Evolutionary conservation across 2,797 vertebrate genomes (phyloP).

Genomic region (Eulemur coronatus): DNA sequence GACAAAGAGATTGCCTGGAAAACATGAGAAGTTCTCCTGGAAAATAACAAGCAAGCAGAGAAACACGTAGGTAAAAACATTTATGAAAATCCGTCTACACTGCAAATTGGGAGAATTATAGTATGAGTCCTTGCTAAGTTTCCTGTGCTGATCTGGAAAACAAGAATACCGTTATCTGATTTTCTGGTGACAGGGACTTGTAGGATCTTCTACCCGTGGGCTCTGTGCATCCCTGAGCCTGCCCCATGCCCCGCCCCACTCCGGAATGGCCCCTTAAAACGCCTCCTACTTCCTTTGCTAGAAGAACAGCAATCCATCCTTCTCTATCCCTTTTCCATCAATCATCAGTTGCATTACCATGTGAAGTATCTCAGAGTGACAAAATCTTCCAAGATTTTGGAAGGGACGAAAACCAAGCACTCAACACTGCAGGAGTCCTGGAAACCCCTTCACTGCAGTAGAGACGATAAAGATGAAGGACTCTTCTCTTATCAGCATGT

Average conservation of each 20-base stretch:
- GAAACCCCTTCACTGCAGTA: background rate
- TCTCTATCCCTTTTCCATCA: background rate
- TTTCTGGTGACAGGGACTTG: background rate
- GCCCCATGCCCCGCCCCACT: rapidly evolving
- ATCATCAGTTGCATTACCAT: background rate
- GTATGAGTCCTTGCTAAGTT: background rate
- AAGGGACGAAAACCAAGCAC: background rate
- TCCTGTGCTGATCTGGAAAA: background rate
- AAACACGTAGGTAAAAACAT: background rate
- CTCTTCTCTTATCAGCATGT: background rate
- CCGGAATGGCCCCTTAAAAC: background rate
- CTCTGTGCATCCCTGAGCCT: background rate
- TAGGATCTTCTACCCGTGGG: background rate
- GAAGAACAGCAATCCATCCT: background rate
- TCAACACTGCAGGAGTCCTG: background rate
- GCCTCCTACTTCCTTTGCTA: background rate
- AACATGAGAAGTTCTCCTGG: background rate
- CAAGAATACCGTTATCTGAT: background rate
- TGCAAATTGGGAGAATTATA: background rate
- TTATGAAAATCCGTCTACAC: background rate
- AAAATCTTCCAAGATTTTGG: background rate
- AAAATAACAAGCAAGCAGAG: background rate
- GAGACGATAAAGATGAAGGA: background rate
- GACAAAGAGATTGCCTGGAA: background rate
- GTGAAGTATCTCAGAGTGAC: background rate